phyloP scores from a whole-genome alignment of 2,888 invertebrate genomes.

The Exephanes ischioxanthus region DNA sequence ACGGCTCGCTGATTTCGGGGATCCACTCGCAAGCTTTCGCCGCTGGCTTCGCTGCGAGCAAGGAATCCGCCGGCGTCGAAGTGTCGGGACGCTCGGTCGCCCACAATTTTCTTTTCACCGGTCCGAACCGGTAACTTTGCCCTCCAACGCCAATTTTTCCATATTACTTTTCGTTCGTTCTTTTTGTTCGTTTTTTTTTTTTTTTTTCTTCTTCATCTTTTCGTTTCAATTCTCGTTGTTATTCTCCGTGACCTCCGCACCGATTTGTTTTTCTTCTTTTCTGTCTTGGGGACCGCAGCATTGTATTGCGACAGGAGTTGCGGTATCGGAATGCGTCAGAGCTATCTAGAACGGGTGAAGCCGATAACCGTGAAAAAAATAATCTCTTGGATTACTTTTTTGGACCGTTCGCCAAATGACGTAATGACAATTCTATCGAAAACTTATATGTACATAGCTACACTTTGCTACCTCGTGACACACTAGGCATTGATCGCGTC shows the following conservation, averaged over 20 bases:
- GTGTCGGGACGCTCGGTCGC: constrained; percentile 24
- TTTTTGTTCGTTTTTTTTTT: too few relatives aligned
- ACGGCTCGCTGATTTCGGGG: constrained; percentile 26
- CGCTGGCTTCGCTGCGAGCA: not conserved
- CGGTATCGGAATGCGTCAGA: not conserved
- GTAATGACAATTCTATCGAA: too few relatives aligned
- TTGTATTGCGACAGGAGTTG: not conserved
- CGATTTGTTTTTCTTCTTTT: not conserved
- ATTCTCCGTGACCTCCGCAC: not conserved
- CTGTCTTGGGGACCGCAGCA: not conserved
- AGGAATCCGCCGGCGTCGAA: not conserved
- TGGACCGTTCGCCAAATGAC: too few relatives aligned
- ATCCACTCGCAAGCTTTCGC: constrained; percentile 2
- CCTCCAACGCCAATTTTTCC: not conserved
- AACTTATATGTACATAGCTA: too few relatives aligned
- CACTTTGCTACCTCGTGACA: too few relatives aligned
- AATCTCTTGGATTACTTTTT: too few relatives aligned
- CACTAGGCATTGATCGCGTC: too few relatives aligned
- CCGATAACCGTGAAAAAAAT: not conserved
- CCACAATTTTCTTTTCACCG: constrained; percentile 18
- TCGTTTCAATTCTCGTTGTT: not conserved
- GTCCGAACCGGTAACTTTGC: not conserved
- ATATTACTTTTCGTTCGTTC: not conserved
- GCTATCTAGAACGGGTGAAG: not conserved
- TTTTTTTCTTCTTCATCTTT: not conserved